Base-by-base conservation (phyloP, 2,113 vertebrate genomes). In the Cephalopterus ornatus region DNA sequence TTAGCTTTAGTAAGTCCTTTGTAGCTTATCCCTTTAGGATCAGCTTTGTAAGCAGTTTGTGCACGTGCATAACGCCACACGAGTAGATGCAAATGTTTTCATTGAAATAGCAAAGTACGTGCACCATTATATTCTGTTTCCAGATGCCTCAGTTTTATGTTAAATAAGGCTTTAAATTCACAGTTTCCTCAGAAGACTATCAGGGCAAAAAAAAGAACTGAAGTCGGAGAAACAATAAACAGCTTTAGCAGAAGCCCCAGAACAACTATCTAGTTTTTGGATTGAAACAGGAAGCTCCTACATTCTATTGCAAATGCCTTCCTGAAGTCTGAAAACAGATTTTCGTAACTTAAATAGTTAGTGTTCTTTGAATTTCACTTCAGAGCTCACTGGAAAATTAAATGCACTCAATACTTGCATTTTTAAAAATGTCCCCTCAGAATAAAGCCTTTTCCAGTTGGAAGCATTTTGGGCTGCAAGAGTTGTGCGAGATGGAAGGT, bases 11-110 rank as follows among this genome's bases (percentile, higher is more conserved):
- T 46, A 27, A 77, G 61, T 23, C 52, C 62, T 88, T 33, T 90
- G 61, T 50, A 72, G 62, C 24, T 85, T 79, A 85, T 70, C 62
- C 7, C 39, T 37, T 30, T 7, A 46, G 52, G 37, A 89, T 71
- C 90, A 92, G 81, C 91, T 92, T 72, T 63, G 85, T 46, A 75
- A 67, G 82, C 35, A 71, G 66, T 26, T 55, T 3, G 9, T 35
- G 33, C 32, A 41, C 0, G 0, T 85, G 65, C 22, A 41, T 49
- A 66, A 56, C 5, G 22, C 52, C 71, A 50, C 47, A 42, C 0
- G 0, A 35, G 70, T 17, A 55, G 35, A 63, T 37, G 39, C 11
- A 71, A 88, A 75, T 0, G 0, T 63, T 62, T 87, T 71, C 73
- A 85, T 26, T 82, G 67, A 39, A 93, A 55, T 4, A n/a, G 33